Conservation (phyloP, 30 jellyfish, hydroid and myxozoan species). For the Clytia hemisphaerica region DNA sequence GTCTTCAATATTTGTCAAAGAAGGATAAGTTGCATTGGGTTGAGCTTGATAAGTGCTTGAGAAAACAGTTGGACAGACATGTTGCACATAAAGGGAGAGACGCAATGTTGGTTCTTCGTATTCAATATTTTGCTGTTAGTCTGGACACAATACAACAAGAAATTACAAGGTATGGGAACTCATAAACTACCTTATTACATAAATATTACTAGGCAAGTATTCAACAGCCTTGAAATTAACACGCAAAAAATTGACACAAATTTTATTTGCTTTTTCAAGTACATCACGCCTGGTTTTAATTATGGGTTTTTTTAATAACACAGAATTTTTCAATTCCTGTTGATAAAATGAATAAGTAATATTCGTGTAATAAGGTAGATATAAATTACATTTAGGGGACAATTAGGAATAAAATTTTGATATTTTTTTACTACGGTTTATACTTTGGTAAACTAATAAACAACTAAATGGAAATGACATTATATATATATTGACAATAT, state of each 20-base stretch:
- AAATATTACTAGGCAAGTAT: neutral
- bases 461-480: no score
- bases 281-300: neutral
- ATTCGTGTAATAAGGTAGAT: no score
- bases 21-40: slow-evolving; percentile 68
- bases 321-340: no score
- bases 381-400: no score
- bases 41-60: slow-evolving; percentile 53
- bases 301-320: neutral
- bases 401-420: no score
- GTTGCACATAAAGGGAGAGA: slow-evolving; percentile 54
- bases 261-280: no score
- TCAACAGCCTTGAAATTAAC: neutral
- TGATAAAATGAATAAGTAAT: no score
- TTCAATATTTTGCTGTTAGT: slow-evolving; percentile 74
- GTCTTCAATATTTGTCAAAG: slow-evolving; percentile 72
- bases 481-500: no score
- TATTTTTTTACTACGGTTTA: no score
- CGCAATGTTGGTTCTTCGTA: slow-evolving; percentile 40
- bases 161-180: slow-evolving; percentile 62
- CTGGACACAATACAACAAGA: slow-evolving; percentile 67
- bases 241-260: no score
- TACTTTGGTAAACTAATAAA: no score
- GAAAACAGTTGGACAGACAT: slow-evolving; percentile 70
- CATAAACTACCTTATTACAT: neutral